These are phyloP conservation scores for Tinea trinotella DNA, from an alignment of 2,888 invertebrate genomes.

Conservation along the genomic window DNA sequence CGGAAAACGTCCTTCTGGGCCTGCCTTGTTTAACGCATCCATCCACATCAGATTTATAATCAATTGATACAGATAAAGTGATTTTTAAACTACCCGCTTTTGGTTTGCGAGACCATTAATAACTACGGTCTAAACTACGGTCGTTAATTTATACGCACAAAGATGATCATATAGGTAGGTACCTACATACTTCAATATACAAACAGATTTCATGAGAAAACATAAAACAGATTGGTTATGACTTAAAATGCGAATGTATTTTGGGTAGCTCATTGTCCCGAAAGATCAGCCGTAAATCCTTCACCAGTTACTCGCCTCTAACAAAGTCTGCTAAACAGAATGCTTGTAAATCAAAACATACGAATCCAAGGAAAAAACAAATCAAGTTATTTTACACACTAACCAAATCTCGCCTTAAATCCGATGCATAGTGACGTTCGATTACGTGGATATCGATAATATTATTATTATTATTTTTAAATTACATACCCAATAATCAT, in stretches of 20 bases:
- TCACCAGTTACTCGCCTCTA: slow-evolving; percentile 52
- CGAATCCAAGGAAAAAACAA: slow-evolving; percentile 52
- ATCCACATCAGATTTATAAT: no score
- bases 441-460: background rate
- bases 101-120: no score
- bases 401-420: background rate
- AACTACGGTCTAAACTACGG: no score
- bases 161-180: no score
- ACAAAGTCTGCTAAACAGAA: slow-evolving; percentile 66
- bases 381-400: slow-evolving; percentile 23
- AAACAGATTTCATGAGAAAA: slow-evolving; percentile 19
- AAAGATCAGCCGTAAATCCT: slow-evolving; percentile 58
- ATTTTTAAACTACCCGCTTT: no score
- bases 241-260: slow-evolving; percentile 53
- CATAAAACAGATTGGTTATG: slow-evolving; percentile 46
- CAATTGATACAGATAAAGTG: no score
- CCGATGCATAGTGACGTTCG: background rate
- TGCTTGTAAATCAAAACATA: slow-evolving; percentile 66
- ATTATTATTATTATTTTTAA: background rate
- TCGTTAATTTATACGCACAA: no score
- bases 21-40: no score
- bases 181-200: background rate
- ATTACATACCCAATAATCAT: no score
- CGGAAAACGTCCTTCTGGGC: no score
- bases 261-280: slow-evolving; percentile 52